phyloP scores from a whole-genome alignment of 2,797 vertebrate species.

The Monodelphis domestica region DNA sequence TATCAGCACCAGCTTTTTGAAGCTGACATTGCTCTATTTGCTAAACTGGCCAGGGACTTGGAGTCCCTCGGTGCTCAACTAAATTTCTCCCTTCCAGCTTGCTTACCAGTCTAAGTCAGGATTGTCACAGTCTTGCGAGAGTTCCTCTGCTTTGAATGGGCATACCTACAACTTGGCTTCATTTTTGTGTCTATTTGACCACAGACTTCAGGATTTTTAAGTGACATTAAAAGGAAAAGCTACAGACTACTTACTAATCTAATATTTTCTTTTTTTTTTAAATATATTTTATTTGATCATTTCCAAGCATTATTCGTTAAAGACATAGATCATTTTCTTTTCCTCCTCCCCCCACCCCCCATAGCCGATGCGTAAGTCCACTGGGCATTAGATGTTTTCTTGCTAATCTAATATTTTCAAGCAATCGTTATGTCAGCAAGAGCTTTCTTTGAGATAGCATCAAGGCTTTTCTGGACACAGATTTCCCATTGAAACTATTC shows the following conservation, averaged over 20 bases:
- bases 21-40: neutral
- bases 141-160: neutral
- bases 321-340: no score
- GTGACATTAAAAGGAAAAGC: neutral
- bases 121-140: neutral
- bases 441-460: neutral
- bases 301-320: no score
- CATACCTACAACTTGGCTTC: neutral
- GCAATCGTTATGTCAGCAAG: neutral
- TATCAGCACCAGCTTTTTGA: neutral
- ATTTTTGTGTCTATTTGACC: no score
- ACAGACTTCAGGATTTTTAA: neutral
- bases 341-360: no score
- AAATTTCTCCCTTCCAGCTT: neutral
- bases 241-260: neutral
- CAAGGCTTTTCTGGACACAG: no score
- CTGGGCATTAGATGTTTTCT: no score
- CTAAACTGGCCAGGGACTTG: neutral
- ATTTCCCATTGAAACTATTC: neutral
- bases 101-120: neutral
- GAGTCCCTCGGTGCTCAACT: neutral
- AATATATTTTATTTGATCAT: no score
- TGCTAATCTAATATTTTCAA: neutral
- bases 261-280: no score
- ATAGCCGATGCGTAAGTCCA: no score